Evolutionary conservation across 2,797 vertebrate species (phyloP), one percentile per base, ranked within the genome.

Genomic region (Esox masquinongy): DNA sequence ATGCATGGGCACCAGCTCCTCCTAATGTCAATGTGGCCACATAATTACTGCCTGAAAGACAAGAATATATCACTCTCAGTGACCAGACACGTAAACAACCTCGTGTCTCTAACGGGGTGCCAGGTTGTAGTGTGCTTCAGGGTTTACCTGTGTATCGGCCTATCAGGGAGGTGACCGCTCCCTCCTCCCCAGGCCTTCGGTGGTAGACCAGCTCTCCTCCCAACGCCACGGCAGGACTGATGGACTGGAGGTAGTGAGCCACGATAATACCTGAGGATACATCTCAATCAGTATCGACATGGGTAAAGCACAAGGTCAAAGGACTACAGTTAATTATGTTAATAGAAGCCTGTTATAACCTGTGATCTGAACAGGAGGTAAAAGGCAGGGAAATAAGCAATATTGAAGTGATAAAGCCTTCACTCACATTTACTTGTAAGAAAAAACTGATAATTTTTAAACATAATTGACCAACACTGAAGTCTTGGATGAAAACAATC

Each of bases 191-290:
- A 0, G 96, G 95, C 82, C 97, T 93, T 72, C 89, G 91, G 89
- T 98, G 97, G 83, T 96, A 98, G 49, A 97, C 96, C 5, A 98
- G 88, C 84, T 97, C 96, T 49, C 96, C 96, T 0, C 97, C 97
- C n/a, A 98, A 88, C 29, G 95, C 95, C 87, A 98, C 88, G 19
- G 90, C 86, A 0, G 96, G 92, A 0, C 96, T 95, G 82, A 98
- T 84, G n/a, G 96, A 96, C 92, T 97, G 96, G 36, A 97, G 94
- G 84, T 96, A 96, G 84, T 97, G 96, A 31, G 94, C 92, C 77
- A 97, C 96, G 0, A 97, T 66, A 86, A 98, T 96, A 56, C 96
- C 96, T 97, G 84, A 61, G 22, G 24, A 76, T 80, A 19, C 2
- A 26, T 14, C 68, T 17, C 22, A 22, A 49, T 22, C 68, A 70